A percentile compares a stretch with the other conserved stretches of the same genome.
phyloP scores from a whole-genome alignment of 2,888 invertebrate species.

The Cheiracanthium punctorium region DNA sequence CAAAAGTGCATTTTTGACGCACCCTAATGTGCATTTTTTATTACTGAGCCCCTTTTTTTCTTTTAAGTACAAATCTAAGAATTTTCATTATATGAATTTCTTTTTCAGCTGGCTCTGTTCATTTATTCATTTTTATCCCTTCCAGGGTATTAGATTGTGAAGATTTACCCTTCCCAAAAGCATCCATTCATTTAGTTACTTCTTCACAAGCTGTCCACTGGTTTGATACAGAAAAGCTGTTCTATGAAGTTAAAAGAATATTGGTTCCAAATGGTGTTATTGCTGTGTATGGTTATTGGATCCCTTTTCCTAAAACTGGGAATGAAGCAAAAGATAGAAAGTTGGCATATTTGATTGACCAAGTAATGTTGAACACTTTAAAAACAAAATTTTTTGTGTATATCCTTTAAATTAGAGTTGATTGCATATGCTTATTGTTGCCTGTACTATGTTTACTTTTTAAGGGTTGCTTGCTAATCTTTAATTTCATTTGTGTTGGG shows the following conservation, averaged over 20 bases:
- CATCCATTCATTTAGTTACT: slow-evolving; percentile 57
- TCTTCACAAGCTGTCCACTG: slow-evolving; percentile 66
- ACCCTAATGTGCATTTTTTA: too few species aligned
- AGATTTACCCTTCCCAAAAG: slow-evolving; percentile 24
- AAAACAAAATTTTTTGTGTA: too few species aligned
- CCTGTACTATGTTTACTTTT: too few species aligned
- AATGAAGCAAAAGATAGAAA: slow-evolving; percentile 22
- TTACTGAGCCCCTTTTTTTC: too few species aligned
- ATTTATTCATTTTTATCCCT: not conserved
- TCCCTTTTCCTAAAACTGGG: slow-evolving; percentile 50
- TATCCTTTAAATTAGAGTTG: too few species aligned
- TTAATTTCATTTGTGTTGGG: too few species aligned
- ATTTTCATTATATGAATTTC: not conserved
- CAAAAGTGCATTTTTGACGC: too few species aligned
- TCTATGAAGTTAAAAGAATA: slow-evolving; percentile 58
- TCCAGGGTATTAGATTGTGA: slow-evolving; percentile 36
- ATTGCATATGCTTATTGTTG: too few species aligned
- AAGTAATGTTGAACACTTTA: slow-evolving; percentile 11
- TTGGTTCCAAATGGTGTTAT: slow-evolving; percentile 57
- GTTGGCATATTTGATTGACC: slow-evolving; percentile 21
- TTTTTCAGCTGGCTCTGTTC: not conserved
- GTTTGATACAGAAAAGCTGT: slow-evolving; percentile 62
- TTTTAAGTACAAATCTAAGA: not conserved
- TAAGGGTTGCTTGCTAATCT: too few species aligned
- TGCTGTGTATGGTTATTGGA: slow-evolving; percentile 68